Evolutionary conservation across 2,888 invertebrate genomes (phyloP).

Genomic region (Drosophila flavopinicola): DNA sequence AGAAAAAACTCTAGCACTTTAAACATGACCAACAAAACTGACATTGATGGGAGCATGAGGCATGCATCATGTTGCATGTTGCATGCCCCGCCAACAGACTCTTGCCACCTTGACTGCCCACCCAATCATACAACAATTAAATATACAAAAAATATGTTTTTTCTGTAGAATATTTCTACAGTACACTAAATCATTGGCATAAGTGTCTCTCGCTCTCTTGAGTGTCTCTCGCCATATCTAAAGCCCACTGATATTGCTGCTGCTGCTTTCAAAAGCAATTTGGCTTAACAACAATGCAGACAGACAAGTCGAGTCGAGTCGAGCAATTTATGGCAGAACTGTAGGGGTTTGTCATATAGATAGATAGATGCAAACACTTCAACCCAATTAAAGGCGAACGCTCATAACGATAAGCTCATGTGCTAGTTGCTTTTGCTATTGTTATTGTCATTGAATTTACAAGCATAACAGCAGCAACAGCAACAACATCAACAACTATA

Average conservation of each 20-base stretch:
- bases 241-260: conserved; percentile 17
- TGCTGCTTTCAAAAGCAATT: conserved; percentile 64
- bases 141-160: conserved; percentile 16
- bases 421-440: conserved; percentile 12
- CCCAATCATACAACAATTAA: conserved; percentile 35
- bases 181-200: conserved; percentile 54
- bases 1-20: conserved; percentile 39
- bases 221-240: conserved; percentile 27
- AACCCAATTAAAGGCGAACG: conserved; percentile 69
- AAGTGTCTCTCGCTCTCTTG: conserved; percentile 39
- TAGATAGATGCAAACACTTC: conserved; percentile 34
- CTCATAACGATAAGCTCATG: conserved; percentile 48
- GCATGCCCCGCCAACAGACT: neutral
- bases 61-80: conserved; percentile 23
- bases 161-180: conserved; percentile 28
- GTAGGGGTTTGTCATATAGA: conserved; percentile 20
- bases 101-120: conserved; percentile 15
- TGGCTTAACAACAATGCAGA: conserved; percentile 71
- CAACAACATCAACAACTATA: neutral
- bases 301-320: conserved; percentile 47
- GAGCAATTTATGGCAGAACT: conserved; percentile 59
- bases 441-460: conserved; percentile 56
- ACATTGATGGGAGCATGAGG: conserved; percentile 47
- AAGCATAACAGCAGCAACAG: conserved; percentile 20
- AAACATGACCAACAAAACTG: conserved; percentile 28